Base-by-base conservation (phyloP, 2,888 invertebrate species). In the Glaucopsyche alexis region DNA sequence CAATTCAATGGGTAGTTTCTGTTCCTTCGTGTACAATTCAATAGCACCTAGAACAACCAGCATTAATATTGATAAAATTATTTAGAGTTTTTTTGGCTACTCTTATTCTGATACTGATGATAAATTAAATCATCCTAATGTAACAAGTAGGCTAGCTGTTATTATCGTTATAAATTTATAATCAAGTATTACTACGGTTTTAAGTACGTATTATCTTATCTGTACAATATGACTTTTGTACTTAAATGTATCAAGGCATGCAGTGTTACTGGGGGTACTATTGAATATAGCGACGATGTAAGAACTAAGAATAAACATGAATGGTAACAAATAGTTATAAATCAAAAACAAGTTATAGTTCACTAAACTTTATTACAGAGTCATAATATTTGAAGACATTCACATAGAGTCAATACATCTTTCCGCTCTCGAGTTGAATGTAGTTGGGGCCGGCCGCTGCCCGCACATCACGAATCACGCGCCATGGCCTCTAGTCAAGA, bases 1-100 rank as follows among this genome's bases (percentile, higher is more conserved):
- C 0, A 91, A 74, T 60, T 82, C 82, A 0, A 71, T 1, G 0
- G 90, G 89, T 0, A 85, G 72, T 0, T 74, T 76, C 1, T 73
- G 47, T 1, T 88, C 87, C 60, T 84, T 87, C 0, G 87, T 82
- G 72, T 85, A 92, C 0, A 91, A 77, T 0, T 84, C 81, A 0
- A 87, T 55, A 0, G 80, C 80, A 49, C 80, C 91, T 91, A 11
- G 29, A 69, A 69, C 29, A 65, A 7, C 8, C 29, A 9, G 16
- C 52, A 16, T 52, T 52, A 29, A 29, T 29, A 29, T 29, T 29
- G 29, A 29, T 29, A 29, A 29, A 29, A 2, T 29, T 29, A 29
- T 29, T 29, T 29, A 3, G 29, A 29, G 29, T 4, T 0, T 29
- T 29, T 29, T 29, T 29, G 29, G 29, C 29, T 29, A 29, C 29